Percentiles rank a stretch among this genome's conserved stretches.
Evolutionary conservation across 2,113 vertebrate genomes (phyloP).

Genomic region (Parus major): DNA sequence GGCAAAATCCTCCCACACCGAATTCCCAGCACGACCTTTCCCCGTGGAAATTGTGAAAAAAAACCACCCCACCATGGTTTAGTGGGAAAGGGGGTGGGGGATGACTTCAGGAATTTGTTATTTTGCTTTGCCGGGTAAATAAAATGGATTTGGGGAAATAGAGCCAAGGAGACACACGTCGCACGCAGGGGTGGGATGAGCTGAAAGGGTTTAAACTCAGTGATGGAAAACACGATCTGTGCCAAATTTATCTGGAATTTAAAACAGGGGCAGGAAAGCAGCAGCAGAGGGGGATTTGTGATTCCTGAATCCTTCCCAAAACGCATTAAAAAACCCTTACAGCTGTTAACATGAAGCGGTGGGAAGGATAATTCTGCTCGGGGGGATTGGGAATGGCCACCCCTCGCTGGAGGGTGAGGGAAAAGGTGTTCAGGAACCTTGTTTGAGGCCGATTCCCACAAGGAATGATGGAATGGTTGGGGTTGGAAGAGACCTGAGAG

Average conservation of each 20-base stretch:
- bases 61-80: neutral
- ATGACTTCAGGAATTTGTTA: neutral
- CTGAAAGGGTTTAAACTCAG: neutral
- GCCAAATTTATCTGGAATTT: neutral
- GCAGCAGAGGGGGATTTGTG: neutral
- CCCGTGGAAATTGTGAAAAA: neutral
- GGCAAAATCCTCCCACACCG: neutral
- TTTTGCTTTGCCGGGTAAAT: neutral
- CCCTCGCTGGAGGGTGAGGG: rapidly evolving
- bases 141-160: neutral
- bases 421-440: rapidly evolving
- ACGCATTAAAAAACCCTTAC: neutral
- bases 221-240: neutral
- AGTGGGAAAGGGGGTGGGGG: neutral
- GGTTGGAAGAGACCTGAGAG: neutral
- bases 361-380: neutral
- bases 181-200: neutral
- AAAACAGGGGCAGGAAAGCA: neutral
- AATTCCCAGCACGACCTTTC: neutral
- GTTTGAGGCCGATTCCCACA: rapidly evolving
- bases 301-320: neutral
- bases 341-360: neutral
- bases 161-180: neutral
- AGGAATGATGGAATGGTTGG: rapidly evolving
- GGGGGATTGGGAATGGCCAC: rapidly evolving